phyloP scores from a whole-genome alignment of 2,113 vertebrate genomes.

The Orcinus orca region DNA sequence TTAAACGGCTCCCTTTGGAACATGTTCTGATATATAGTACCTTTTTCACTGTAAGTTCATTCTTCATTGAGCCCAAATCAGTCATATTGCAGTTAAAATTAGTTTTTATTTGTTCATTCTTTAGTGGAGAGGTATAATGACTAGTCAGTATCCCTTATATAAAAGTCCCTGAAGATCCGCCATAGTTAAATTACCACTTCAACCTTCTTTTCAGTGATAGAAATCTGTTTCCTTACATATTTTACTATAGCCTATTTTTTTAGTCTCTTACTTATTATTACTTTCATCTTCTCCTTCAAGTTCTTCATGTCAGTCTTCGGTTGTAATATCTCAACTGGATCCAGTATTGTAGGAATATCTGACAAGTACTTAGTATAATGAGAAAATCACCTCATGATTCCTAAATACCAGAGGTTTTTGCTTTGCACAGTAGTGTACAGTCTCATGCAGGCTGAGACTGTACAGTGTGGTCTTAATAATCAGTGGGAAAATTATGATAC shows the following conservation, averaged over 20 bases:
- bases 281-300: neutral
- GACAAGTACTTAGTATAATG: neutral
- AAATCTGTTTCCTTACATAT: neutral
- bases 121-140: neutral
- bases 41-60: neutral
- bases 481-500: neutral
- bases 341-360: neutral
- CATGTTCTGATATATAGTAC: neutral
- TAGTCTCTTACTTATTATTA: neutral
- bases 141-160: neutral
- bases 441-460: neutral
- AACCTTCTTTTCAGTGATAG: neutral
- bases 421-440: neutral
- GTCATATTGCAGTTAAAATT: slow-evolving; percentile 9
- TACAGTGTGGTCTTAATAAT: neutral
- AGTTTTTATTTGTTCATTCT: neutral
- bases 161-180: neutral
- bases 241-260: neutral
- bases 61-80: slow-evolving; percentile 10
- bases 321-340: neutral
- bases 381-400: neutral
- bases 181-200: neutral
- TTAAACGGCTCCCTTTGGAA: neutral
- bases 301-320: neutral
- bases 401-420: neutral